phyloP scores from a whole-genome alignment of 1,140 invertebrate genomes.

The Zeugodacus cucurbitae region DNA sequence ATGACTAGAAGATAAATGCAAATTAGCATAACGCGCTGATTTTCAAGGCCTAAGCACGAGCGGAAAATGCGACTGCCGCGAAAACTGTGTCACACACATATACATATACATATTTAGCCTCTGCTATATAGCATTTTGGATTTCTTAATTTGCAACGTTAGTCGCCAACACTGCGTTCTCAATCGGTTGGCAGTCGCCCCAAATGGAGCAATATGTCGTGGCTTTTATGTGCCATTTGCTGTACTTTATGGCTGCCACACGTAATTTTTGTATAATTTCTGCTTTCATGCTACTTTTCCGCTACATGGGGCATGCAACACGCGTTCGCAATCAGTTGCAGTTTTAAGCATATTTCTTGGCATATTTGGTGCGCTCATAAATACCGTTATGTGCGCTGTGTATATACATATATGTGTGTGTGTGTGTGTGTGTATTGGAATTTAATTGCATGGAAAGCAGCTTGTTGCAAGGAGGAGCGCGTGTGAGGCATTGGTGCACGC shows the following conservation, averaged over 20 bases:
- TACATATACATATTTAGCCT: neutral
- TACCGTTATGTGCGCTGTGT: too few species aligned
- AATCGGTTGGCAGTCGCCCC: neutral
- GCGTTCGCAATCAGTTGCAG: neutral
- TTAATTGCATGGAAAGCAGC: neutral
- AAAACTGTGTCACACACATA: neutral
- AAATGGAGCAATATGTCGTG: neutral
- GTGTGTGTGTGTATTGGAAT: neutral
- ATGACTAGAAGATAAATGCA: neutral
- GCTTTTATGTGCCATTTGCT: neutral
- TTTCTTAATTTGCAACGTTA: neutral
- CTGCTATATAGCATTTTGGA: neutral
- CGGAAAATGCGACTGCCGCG: neutral
- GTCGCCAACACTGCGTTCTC: neutral
- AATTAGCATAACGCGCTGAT: neutral
- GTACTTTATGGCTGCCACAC: constrained; percentile 23
- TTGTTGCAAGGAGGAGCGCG: neutral
- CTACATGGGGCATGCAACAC: neutral
- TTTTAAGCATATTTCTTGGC: neutral
- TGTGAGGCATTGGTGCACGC: neutral
- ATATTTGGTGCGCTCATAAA: constrained; percentile 5
- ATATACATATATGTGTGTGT: neutral
- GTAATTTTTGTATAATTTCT: constrained; percentile 33
- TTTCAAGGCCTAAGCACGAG: neutral
- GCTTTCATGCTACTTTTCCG: neutral